Base-by-base conservation (phyloP, 2,888 invertebrate genomes). In the Punctoribates punctum region DNA sequence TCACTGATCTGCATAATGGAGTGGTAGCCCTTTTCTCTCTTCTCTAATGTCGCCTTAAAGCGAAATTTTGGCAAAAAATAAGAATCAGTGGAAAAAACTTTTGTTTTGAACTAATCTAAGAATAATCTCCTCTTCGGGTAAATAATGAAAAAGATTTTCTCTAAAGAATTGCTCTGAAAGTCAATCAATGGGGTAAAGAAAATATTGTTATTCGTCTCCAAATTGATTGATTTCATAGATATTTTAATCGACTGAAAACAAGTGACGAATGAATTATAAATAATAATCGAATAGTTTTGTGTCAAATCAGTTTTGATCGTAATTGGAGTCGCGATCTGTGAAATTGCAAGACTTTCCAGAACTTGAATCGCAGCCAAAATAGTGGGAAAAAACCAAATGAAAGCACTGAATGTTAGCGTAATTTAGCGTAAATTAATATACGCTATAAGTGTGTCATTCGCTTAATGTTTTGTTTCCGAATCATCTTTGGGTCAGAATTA, bases 1-100 rank as follows among this genome's bases (percentile, higher is more conserved):
- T 94, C 93, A 87, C 89, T 90, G 83, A 98, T 94, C 86, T 93
- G 93, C 85, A 97, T 88, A 80, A 93, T 91, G 83, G 94, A 93
- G 87, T 93, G 91, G 87, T 94, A 95, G 83, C 93, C 93, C 85
- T 94, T 93, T 81, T 93, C 93, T 85, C 95, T 84, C 89, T 72
- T 72, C 48, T 72, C 72, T 0, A 72, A 27, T 48, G 72, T 90
- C 83, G 94, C 87, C 94, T 94, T 87, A 75, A 78, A 76, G 62
- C 25, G n/a, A 38, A n/a, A 73, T 42, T n/a, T 27, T 73, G 9
- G 13, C 17, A n/a, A 74, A n/a, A 38, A 34, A 29, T 46, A 48
- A 23, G 17, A 23, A 34, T 62, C 4, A 6, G 4, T 48, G 13
- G 15, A 62, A 34, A 17, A 34, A 62, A 62, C 13, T 34, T 62